Base-by-base conservation (phyloP, 1,140 invertebrate genomes). In the Drosophila pachea region DNA sequence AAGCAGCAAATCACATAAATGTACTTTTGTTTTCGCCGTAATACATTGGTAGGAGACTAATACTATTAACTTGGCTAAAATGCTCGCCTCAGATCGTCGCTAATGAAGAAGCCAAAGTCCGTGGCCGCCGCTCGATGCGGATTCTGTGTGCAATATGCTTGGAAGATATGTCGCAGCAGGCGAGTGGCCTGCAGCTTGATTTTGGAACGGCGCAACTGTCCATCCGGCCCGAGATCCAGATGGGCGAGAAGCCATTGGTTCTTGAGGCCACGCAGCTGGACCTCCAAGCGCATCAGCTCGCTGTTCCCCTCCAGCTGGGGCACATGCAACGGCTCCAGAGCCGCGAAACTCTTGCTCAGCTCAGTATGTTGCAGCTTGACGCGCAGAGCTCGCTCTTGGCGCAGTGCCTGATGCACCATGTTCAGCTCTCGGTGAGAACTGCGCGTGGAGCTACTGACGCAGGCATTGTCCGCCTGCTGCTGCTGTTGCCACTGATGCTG, bases 41-140 rank as follows among this genome's bases (percentile, higher is more conserved):
- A 71, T 45, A 43, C 42, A 59, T 38, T 63, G 52, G 22, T 22
- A 22, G 49, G 43, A 48, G 48, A 54, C 49, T 52, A 54, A 68
- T 36, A 47, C 49, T 75, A 62, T 60, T 63, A 63, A 64, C 31
- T 73, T 59, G 65, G 73, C 56, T 69, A 73, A 29, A 81, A 74
- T n/a, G 74, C 81, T 6, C 62, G 63, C 16, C 77, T 65, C 45
- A 88, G 38, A 70, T 89, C 88, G 11, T 68, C 66, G 31, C 54
- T 74, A 14, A 87, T 76, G 60, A 89, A 89, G 31, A 76, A 56
- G 6, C 86, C 75, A 60, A 89, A 89, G 60, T 87, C 75, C 2
- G 76, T 78, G 35, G 55, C 62, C 14, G 75, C 68, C 16, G 78
- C 72, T 38, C 88, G 78, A 62, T 88, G 68, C 5, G 88, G 88